Base-by-base conservation (phyloP, 2,888 invertebrate species). In the Andricus curvator region DNA sequence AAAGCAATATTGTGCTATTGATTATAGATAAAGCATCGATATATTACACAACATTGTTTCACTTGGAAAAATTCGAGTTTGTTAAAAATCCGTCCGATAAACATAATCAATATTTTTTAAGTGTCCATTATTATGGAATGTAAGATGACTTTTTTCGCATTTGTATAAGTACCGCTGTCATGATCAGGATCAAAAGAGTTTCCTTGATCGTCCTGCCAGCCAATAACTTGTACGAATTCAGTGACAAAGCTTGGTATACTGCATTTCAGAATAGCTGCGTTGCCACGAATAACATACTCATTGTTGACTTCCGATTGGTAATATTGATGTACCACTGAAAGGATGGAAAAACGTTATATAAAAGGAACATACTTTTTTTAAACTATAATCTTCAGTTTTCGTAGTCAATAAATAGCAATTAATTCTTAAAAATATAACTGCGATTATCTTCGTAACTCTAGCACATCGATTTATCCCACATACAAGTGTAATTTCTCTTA, bases 241-340 rank as follows among this genome's bases (percentile, higher is more conserved):
- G 97, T 96, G 81, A 97, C 97, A 93, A 97, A 98, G 85, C 97
- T 97, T 44, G 98, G 97, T 89, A 98, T 97, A 90, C 96, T 97
- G 93, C 97, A 98, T 93, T 97, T 97, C 68, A 98, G 93, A 80
- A 97, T 96, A 17, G 97, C 97, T 48, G 97, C 96, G 92, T 98
- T 98, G 78, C 97, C 97, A 87, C 96, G 95, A 88, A 98, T 97
- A 66, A 97, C 97, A 93, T 97, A 97, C 92, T 98, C 97, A 84
- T 97, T 97, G 86, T 97, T 97, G 87, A 97, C 97, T 93, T 97
- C 97, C 65, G 97, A 96, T 93, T 97, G 97, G 93, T 97, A 98
- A 93, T 96, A 97, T 93, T 98, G 97, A 91, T 96, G 96, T 82
- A 97, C 97, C 92, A 97, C 97, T 98, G 95, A 79, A 90, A 95